A percentile compares a stretch with the other conserved stretches of the same genome.
phyloP scores from a whole-genome alignment of 2,113 vertebrate species.

The Scatophagus argus region DNA sequence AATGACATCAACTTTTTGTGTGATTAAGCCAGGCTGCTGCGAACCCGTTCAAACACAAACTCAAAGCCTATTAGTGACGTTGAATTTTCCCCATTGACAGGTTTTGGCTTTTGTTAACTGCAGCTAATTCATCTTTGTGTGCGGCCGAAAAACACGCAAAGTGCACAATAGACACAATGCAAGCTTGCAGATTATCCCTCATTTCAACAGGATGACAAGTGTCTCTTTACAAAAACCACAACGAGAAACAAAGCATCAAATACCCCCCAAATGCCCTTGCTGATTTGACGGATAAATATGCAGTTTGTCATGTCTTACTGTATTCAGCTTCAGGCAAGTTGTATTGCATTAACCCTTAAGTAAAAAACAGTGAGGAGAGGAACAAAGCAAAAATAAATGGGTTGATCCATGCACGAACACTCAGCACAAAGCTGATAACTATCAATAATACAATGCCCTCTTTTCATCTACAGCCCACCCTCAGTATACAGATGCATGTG shows the following conservation, averaged over 20 bases:
- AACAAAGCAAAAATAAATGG: slow-evolving; percentile 7
- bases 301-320: slow-evolving; percentile 5
- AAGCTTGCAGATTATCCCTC: slow-evolving; percentile 62
- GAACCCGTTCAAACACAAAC: slow-evolving; percentile 39
- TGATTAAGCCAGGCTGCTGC: slow-evolving; percentile 18
- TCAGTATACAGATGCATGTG: not conserved
- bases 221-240: slow-evolving; percentile 11
- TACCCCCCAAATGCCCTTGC: slow-evolving; percentile 1
- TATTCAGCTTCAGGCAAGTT: slow-evolving; percentile 1
- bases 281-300: slow-evolving; percentile 21
- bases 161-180: slow-evolving; percentile 51
- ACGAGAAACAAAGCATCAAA: slow-evolving; percentile 42
- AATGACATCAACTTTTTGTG: slow-evolving; percentile 6
- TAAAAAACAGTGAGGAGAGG: not conserved
- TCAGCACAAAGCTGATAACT: slow-evolving; percentile 9
- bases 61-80: slow-evolving; percentile 70
- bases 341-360: not conserved
- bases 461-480: slow-evolving; percentile 22
- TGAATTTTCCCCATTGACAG: slow-evolving; percentile 55
- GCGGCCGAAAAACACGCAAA: slow-evolving; percentile 41
- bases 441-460: slow-evolving; percentile 6
- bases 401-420: not conserved
- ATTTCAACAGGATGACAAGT: slow-evolving; percentile 61
- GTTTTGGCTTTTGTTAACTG: slow-evolving; percentile 68
- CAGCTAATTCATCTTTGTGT: slow-evolving; percentile 65